Percentiles rank a stretch among this genome's conserved stretches.
These are phyloP conservation scores for Drosophila barbarae DNA, from an alignment of 2,888 invertebrate species.

Conservation along the genomic window DNA sequence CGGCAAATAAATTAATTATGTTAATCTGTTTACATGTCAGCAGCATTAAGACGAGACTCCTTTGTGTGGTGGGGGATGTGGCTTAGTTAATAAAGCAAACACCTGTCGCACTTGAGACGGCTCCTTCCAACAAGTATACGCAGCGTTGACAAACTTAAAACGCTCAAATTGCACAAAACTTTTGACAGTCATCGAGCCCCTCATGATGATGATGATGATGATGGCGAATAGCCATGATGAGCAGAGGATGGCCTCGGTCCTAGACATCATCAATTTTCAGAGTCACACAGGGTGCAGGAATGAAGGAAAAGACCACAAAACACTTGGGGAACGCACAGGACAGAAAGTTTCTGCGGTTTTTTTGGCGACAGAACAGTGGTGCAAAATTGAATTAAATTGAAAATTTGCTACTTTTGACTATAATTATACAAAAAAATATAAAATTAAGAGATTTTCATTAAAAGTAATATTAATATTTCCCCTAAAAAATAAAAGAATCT, in stretches of 20 bases:
- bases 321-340: slow-evolving; percentile 52
- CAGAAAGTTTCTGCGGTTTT: slow-evolving; percentile 50
- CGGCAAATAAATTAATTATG: slow-evolving; percentile 72
- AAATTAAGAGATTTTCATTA: not conserved
- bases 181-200: slow-evolving; percentile 45
- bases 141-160: slow-evolving; percentile 50
- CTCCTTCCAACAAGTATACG: slow-evolving; percentile 46
- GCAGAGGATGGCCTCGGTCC: slow-evolving; percentile 19
- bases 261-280: slow-evolving; percentile 61
- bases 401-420: not conserved
- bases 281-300: slow-evolving; percentile 7
- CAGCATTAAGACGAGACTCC: slow-evolving; percentile 16
- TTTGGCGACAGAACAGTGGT: slow-evolving; percentile 20
- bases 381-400: not conserved
- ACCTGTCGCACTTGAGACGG: slow-evolving; percentile 56
- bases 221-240: slow-evolving; percentile 15
- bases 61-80: slow-evolving; percentile 2
- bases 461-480: not conserved
- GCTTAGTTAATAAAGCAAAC: slow-evolving; percentile 64
- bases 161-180: slow-evolving; percentile 48
- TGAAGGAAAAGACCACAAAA: slow-evolving; percentile 49
- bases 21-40: slow-evolving; percentile 73
- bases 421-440: rapidly evolving
- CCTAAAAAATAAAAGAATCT: not conserved
- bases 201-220: slow-evolving; percentile 20